Conservation (phyloP, 1,140 invertebrate genomes). For the Bemisia tabaci region DNA sequence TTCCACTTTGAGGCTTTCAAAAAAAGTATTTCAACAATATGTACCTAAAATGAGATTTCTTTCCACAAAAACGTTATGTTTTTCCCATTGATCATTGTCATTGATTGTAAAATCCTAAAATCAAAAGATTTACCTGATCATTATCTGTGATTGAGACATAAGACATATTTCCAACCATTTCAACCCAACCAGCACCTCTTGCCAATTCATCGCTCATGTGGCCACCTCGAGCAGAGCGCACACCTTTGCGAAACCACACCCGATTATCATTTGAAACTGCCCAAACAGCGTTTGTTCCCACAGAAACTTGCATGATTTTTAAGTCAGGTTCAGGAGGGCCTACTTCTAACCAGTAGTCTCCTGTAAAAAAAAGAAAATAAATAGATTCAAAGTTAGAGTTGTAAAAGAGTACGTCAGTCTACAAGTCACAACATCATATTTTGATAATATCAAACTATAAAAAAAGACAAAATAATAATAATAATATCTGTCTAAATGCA, state of each 20-base stretch:
- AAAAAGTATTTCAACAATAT: too few relatives aligned
- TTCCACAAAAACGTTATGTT: too few relatives aligned
- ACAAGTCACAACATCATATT: not conserved
- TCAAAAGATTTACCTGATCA: constrained; percentile 54
- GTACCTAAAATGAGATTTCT: too few relatives aligned
- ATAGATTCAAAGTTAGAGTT: not conserved
- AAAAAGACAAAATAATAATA: too few relatives aligned
- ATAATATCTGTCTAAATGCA: too few relatives aligned
- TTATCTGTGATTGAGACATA: constrained; percentile 68
- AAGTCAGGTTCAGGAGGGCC: constrained; percentile 52
- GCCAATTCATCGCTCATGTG: constrained; percentile 54
- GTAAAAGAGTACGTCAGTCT: not conserved
- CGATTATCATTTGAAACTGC: constrained; percentile 65
- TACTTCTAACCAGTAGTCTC: constrained; percentile 67
- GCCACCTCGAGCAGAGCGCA: constrained; percentile 39
- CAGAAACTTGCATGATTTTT: constrained; percentile 58
- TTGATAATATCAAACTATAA: not conserved
- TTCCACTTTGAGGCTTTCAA: too few relatives aligned
- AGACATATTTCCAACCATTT: constrained; percentile 71
- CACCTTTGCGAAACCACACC: constrained; percentile 81
- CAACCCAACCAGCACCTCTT: constrained; percentile 62
- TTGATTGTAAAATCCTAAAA: too few relatives aligned
- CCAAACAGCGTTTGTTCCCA: constrained; percentile 77
- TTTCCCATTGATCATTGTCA: too few relatives aligned
- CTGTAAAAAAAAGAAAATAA: constrained; percentile 25